Evolutionary conservation across 2,113 vertebrate species (phyloP), one percentile per base, ranked within the genome.

Genomic region (Sardina pilchardus): DNA sequence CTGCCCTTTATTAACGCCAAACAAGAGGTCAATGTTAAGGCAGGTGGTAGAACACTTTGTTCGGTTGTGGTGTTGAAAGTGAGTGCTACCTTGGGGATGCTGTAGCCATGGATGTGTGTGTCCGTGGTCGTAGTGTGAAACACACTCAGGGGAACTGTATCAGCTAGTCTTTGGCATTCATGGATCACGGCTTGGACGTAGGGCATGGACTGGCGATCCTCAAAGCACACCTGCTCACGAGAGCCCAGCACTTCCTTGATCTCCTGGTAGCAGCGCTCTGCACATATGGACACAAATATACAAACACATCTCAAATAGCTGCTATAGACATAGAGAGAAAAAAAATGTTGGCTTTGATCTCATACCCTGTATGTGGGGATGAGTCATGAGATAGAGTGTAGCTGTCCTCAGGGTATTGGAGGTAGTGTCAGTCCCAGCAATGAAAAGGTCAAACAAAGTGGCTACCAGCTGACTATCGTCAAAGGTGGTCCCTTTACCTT

Each of bases 351-450:
- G 24, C 6, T 24, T 82, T 4, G 82, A 17, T n/a, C 44, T 8
- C 47, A 63, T 81, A 96, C 95, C 94, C 91, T 96, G 95, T 45
- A 95, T 89, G 75, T 94, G 91, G 0, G 94, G 95, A 24, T 95
- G 0, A 0, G 24, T 3, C 17, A 90, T 93, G 94, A 96, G 90
- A 4, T 88, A 96, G 0, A 96, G 90, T n/a, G 95, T 81, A 47
- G 85, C 95, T 94, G 94, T 96, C 53, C 91, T 89, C 3, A 96
- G 14, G 0, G 95, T 96, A 0, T 93, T 92, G 0, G 95, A 92
- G 0, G 94, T 94, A 43, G 95, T 96, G 88, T 96, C 95, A 0
- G 94, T 95, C 21, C 95, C 95, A 0, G 94, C 95, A 0, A 93
- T 56, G 44, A 96, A 88, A 45, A 96, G 90, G 67, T 96, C 95